A percentile compares a stretch with the other conserved stretches of the same genome.
Evolutionary conservation across 2,797 vertebrate species (phyloP).

Genomic region (Oreochromis grahami): DNA sequence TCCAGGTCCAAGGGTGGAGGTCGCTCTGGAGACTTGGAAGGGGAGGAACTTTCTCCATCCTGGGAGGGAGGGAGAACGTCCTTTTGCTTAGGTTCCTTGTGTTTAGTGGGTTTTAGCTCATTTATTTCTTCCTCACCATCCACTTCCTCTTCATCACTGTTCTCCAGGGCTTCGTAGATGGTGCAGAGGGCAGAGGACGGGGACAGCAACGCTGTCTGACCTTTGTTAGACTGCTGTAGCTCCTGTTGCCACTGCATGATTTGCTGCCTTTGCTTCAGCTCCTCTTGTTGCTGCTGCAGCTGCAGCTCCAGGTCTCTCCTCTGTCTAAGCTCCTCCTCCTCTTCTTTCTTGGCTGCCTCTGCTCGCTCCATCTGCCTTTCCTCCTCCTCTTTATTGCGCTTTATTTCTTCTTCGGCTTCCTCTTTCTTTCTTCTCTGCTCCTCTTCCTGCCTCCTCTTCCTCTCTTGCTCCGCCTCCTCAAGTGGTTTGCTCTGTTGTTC

Average conservation of each 20-base stretch:
- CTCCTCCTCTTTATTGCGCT: conserved; percentile 36
- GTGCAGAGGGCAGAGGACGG: conserved; percentile 79
- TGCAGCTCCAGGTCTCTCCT: conserved; percentile 62
- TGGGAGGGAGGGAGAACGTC: background rate
- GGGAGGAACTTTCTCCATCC: conserved; percentile 15
- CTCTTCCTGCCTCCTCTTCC: conserved; percentile 45
- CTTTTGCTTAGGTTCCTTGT: background rate
- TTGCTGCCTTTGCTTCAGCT: conserved; percentile 74
- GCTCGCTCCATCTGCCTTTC: conserved; percentile 23
- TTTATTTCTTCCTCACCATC: conserved; percentile 3
- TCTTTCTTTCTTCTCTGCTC: conserved; percentile 55
- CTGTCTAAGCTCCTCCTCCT: conserved; percentile 54
- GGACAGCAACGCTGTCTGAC: conserved; percentile 52
- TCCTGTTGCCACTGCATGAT: conserved; percentile 79
- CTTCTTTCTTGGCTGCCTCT: conserved; percentile 8
- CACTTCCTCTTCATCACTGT: conserved; percentile 63
- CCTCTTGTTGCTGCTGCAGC: conserved; percentile 72
- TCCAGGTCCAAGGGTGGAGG: conserved; percentile 71
- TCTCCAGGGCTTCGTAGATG: conserved; percentile 86
- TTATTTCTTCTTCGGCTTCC: conserved; percentile 55
- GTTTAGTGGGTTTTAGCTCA: background rate
- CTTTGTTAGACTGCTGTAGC: conserved; percentile 56
- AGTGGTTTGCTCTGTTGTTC: conserved; percentile 58
- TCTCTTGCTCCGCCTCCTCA: conserved; percentile 59
- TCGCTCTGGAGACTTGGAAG: conserved; percentile 35